These are phyloP conservation scores for Odocoileus virginianus DNA, from an alignment of 2,113 vertebrate genomes.

Conservation along the genomic window DNA sequence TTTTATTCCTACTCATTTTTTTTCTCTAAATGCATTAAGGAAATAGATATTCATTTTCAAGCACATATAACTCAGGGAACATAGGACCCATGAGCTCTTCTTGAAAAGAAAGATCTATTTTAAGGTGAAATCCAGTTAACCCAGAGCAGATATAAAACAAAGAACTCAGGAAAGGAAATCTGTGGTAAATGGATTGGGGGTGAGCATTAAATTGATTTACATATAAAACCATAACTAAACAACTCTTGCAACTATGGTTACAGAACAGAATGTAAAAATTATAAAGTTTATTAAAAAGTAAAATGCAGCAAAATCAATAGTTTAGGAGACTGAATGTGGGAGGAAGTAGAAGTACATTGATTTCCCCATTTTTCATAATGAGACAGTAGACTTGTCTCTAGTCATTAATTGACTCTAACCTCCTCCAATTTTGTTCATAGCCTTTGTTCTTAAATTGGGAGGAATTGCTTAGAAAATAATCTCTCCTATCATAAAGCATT, in stretches of 20 bases:
- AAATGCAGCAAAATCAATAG: background rate
- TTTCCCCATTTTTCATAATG: conserved; percentile 1
- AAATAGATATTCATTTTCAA: background rate
- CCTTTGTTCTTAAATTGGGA: background rate
- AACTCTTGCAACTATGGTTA: background rate
- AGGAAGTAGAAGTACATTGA: background rate
- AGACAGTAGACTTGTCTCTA: background rate
- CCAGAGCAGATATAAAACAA: background rate
- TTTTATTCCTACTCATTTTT: background rate
- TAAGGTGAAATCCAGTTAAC: background rate
- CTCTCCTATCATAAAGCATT: background rate
- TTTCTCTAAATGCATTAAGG: background rate
- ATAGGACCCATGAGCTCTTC: background rate
- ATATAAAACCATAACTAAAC: background rate
- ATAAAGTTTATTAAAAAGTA: conserved; percentile 4
- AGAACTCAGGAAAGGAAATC: background rate
- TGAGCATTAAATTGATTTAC: background rate
- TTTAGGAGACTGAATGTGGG: background rate
- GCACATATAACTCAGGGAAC: background rate
- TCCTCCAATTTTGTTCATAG: background rate
- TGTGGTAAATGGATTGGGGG: background rate
- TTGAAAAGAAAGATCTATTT: background rate
- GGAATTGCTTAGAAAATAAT: background rate
- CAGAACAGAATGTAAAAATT: background rate
- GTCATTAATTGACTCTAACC: background rate